Base-by-base conservation (phyloP, 2,888 invertebrate genomes). In the Dicyrtomina minuta region DNA sequence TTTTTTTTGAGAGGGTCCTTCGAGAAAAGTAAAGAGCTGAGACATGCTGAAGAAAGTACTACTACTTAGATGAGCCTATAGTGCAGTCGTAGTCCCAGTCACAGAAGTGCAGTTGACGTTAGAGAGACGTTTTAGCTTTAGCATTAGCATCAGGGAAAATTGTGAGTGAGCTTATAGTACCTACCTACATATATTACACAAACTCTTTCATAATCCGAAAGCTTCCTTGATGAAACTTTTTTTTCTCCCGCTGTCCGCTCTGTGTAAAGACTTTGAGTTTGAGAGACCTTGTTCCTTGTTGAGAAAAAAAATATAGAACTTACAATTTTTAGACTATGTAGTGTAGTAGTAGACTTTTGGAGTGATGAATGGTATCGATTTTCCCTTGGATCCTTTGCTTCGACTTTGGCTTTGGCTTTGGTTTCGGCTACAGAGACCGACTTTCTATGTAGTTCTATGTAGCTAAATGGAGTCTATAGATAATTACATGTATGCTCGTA, bases 331-430 rank as follows among this genome's bases (percentile, higher is more conserved):
- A 66, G 56, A 33, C 33, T 33, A 5, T 46, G 44, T 39, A 53
- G 51, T 17, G 56, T 56, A 13, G 56, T n/a, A 51, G 17, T 56
- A 53, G 22, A 62, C 20, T 27, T n/a, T n/a, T 46, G 51, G 69
- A 69, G 64, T 69, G 69, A 69, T 69, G 61, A 69, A 69, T 69
- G 69, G 69, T 65, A 65, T 69, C 69, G 69, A 69, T 69, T 69
- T 65, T 58, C 33, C 33, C 33, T 58, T 69, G 58, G 49, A 58
- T 64, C 56, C 64, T 69, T 62, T 65, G 56, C 69, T 69, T 64
- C 68, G n/a, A 33, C 33, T 33, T 33, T 8, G 33, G 33, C 33
- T 33, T 8, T 33, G 33, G 3, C 3, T 33, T 33, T 33, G n/a
- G n/a, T n/a, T n/a, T n/a, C n/a, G n/a, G n/a, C n/a, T n/a, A n/a